phyloP scores from a whole-genome alignment of 2,888 invertebrate genomes.

The Aproaerema taeniolella region DNA sequence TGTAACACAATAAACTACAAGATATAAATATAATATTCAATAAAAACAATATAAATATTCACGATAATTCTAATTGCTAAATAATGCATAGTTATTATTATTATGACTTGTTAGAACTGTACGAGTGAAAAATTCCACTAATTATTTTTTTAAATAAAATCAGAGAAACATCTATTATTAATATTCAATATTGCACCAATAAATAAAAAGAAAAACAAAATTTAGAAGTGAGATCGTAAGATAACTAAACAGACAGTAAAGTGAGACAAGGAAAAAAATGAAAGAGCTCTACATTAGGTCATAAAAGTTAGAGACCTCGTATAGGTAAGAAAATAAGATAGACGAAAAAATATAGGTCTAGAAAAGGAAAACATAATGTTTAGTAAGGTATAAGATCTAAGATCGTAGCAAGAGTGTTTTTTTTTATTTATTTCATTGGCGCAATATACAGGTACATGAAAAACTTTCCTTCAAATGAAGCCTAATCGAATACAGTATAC shows the following conservation, averaged over 20 bases:
- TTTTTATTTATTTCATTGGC: constrained; percentile 60
- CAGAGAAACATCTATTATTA: constrained; percentile 30
- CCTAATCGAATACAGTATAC: constrained; percentile 39
- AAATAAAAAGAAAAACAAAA: constrained; percentile 33
- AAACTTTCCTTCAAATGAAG: constrained; percentile 48
- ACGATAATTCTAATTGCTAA: constrained; percentile 40
- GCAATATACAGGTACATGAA: constrained; percentile 66
- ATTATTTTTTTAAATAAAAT: constrained; percentile 29
- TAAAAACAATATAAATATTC: constrained; percentile 65
- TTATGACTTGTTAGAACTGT: constrained; percentile 42
- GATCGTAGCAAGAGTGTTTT: constrained; percentile 11
- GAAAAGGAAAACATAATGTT: constrained; percentile 18
- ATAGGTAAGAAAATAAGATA: constrained; percentile 15
- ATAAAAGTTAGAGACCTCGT: too few relatives aligned
- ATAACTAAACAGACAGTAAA: background rate
- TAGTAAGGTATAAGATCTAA: background rate
- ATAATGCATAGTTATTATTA: constrained; percentile 30
- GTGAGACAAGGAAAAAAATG: too few relatives aligned
- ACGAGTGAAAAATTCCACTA: constrained; percentile 38
- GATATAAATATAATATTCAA: constrained; percentile 60
- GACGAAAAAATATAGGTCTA: constrained; percentile 20
- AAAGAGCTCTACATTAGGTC: too few relatives aligned
- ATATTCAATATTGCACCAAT: constrained; percentile 54
- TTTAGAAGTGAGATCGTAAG: constrained; percentile 8
- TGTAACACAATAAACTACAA: constrained; percentile 60